These are phyloP conservation scores for Machaerirhynchus nigripectus DNA, from an alignment of 2,113 vertebrate species.

Conservation along the genomic window DNA sequence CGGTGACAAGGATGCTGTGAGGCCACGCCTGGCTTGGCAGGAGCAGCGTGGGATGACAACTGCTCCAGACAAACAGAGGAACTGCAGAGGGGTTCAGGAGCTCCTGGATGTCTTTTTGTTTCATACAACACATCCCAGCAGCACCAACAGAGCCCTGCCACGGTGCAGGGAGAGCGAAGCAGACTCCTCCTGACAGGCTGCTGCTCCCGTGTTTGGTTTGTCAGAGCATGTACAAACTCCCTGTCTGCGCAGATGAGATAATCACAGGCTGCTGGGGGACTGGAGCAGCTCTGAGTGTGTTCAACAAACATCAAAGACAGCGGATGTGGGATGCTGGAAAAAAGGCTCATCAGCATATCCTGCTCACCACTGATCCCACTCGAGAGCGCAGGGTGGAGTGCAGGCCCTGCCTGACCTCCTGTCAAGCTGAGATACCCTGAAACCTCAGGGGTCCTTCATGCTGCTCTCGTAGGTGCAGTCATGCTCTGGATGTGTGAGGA, in stretches of 20 bases:
- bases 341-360: neutral
- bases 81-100: neutral
- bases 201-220: neutral
- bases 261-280: neutral
- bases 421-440: neutral
- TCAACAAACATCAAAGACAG: neutral
- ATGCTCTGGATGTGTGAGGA: neutral
- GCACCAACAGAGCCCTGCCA: neutral
- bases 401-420: neutral
- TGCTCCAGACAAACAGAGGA: neutral
- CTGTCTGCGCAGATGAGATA: constrained; percentile 8
- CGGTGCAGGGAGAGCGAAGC: neutral
- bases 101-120: neutral
- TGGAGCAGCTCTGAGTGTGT: neutral
- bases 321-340: neutral
- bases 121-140: neutral
- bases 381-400: neutral
- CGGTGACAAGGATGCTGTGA: neutral
- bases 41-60: neutral
- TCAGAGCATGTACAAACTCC: neutral
- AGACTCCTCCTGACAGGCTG: neutral
- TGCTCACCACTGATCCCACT: neutral
- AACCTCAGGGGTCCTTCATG: neutral
- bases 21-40: neutral
- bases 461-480: neutral